Conservation (phyloP, 2,888 invertebrate genomes). For the Sphaeridia pumilis region DNA sequence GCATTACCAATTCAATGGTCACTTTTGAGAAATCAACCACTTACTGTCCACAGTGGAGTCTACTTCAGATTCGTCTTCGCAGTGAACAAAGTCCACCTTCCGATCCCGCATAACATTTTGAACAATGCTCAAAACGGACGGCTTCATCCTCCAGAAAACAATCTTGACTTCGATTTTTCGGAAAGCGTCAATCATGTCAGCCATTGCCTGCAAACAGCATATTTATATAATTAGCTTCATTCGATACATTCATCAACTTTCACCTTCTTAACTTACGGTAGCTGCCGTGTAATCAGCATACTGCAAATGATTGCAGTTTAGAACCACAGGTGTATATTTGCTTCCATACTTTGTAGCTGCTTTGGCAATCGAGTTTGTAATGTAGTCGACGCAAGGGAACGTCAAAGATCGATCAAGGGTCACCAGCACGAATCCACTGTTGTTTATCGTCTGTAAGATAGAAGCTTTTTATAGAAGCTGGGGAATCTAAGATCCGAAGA, state of each 20-base stretch:
- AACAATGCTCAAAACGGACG: background rate
- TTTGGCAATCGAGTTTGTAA: constrained; percentile 64
- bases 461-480: no score
- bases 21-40: no score
- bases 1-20: no score
- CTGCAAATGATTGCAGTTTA: constrained; percentile 76
- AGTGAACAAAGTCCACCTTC: background rate
- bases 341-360: constrained; percentile 52
- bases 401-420: constrained; percentile 56
- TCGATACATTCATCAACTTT: no score
- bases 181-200: background rate
- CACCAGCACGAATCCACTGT: background rate
- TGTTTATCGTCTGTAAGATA: background rate
- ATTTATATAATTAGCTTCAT: background rate
- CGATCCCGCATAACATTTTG: background rate
- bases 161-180: background rate
- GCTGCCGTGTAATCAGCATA: constrained; percentile 78
- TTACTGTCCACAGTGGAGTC: background rate
- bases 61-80: background rate
- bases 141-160: background rate
- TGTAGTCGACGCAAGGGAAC: constrained; percentile 80
- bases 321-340: constrained; percentile 58
- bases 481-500: no score
- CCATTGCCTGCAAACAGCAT: background rate
- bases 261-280: no score